Conservation (phyloP, 2,113 vertebrate genomes). For the Climacteris rufus region DNA sequence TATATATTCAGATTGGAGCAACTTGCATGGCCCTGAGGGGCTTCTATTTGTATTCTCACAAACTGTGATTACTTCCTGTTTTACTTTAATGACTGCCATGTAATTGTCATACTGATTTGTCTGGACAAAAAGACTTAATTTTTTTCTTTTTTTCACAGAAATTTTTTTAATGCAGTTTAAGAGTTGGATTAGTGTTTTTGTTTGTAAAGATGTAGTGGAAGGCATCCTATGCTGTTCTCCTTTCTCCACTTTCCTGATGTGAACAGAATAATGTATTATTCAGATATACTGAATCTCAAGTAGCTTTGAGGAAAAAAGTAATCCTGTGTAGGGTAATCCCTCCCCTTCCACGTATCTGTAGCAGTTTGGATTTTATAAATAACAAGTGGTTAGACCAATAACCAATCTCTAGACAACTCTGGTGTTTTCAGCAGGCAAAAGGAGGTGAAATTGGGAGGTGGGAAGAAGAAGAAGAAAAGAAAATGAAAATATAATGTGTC, state of each 20-base stretch:
- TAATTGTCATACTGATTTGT: conserved; percentile 28
- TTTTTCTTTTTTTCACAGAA: background rate
- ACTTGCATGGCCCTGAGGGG: conserved; percentile 47
- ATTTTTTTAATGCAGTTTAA: background rate
- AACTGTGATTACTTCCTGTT: conserved; percentile 81
- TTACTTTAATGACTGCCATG: conserved; percentile 48
- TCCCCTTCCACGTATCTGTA: background rate
- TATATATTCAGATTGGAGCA: conserved; percentile 72
- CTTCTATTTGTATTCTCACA: conserved; percentile 72
- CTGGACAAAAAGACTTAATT: background rate
- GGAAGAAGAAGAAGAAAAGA: background rate
- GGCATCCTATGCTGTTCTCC: background rate
- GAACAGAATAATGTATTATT: background rate
- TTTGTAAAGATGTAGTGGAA: background rate
- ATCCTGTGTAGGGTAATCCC: background rate
- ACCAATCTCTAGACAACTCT: background rate
- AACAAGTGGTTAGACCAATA: background rate
- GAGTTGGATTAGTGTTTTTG: background rate
- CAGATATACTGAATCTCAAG: background rate
- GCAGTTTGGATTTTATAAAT: background rate
- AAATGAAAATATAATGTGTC: background rate
- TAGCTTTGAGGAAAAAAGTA: background rate
- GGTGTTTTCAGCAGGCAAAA: background rate
- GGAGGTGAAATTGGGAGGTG: background rate
- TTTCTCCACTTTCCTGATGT: background rate